Base-by-base conservation (phyloP, 2,113 vertebrate genomes). In the Choloepus hoffmanni region DNA sequence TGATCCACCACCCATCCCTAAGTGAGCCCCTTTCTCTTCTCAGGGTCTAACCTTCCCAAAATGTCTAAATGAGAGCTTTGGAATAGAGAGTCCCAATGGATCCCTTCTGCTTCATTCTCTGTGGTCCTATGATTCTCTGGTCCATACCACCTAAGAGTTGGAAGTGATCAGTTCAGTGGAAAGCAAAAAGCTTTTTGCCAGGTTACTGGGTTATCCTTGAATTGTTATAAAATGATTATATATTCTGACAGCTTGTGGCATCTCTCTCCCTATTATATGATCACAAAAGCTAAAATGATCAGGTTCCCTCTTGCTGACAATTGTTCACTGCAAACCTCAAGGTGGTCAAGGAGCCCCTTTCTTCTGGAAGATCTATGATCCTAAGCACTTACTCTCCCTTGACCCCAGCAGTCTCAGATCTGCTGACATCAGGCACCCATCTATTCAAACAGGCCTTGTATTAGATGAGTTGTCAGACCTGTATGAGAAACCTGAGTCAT, bases 181-280 rank as follows among this genome's bases (percentile, higher is more conserved):
- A 87, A 95, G 72, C 23, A 55, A 30, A 96, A 83, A 72, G 60
- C 30, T 76, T 92, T 92, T 74, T 40, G 15, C 45, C 21, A 7
- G 15, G 12, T 84, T 89, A 65, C 15, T 53, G 65, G 85, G 33
- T 94, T 36, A 60, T 85, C 65, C 30, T 82, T 76, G 83, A 81
- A 36, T 85, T 90, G 18, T 63, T 21, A 84, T 68, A 5, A 33
- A 94, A 62, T 67, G 65, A 79, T 63, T 67, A 81, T 33, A 82
- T 53, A 85, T 65, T 88, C 53, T 45, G 55, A 93, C 36, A 81
- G 12, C 43, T 50, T 83, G n/a, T 74, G n/a, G 43, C 43, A 93
- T 79, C 62, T 48, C n/a, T 85, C 86, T 63, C n/a, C 36, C 74
- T 87, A 81, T 60, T 92, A 93, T 72, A 84, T 82, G 53, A 90